Base-by-base conservation (phyloP, 1,140 invertebrate genomes). In the Onthophagus taurus region DNA sequence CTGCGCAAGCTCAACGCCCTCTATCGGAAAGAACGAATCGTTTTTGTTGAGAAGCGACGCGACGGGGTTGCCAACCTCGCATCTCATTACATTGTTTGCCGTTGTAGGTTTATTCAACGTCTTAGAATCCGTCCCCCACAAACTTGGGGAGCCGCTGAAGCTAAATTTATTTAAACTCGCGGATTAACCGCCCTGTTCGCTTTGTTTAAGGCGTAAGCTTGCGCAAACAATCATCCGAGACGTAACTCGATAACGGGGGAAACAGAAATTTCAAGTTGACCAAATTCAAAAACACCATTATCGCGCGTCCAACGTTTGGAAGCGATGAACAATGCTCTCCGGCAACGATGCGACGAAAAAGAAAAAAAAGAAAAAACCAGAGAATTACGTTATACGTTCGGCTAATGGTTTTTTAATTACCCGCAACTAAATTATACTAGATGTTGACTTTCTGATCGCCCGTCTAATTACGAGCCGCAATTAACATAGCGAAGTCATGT, bases 391-490 rank as follows among this genome's bases (percentile, higher is more conserved):
- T 55, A 52, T 53, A 57, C 53, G 51, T 49, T 53, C 51, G 30
- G 48, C 57, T 59, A 59, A 59, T 59, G 57, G 57, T 54, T 59
- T 57, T 59, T 59, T 59, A 59, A 59, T 59, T 59, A 55, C 53
- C 55, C 42, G 36, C 41, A 53, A 50, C 45, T 52, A 51, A 59
- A 59, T 59, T 57, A 57, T 54, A 45, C 50, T 55, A 53, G 55
- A 51, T 50, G 49, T 50, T 48, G 50, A 47, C 47, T 54, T 49
- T 56, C 45, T 49, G 50, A 55, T 53, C 49, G 48, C 45, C 47
- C 45, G 46, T 53, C 53, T 57, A 57, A 55, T 57, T 55, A 57
- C 43, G 38, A 42, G 20, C 38, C 38, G 49, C 47, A 55, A 53
- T 55, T 54, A 55, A 58, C 49, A 55, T 55, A 47, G 48, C 42